Evolutionary conservation across 2,888 invertebrate species (phyloP).

Genomic region (Cremastinae sp.): DNA sequence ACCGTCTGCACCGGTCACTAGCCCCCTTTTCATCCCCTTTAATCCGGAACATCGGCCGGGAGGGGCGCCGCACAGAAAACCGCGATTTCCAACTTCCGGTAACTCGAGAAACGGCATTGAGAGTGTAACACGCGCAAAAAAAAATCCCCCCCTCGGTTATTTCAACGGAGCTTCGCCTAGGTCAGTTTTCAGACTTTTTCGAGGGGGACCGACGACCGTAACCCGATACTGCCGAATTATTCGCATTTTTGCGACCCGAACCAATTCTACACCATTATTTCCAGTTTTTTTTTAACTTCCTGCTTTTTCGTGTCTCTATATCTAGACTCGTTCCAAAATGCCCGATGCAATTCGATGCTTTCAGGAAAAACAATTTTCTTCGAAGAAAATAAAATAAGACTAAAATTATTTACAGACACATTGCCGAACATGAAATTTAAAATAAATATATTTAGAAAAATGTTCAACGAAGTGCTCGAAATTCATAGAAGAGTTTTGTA

Average conservation of each 20-base stretch:
- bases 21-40: not conserved
- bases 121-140: conserved; percentile 4
- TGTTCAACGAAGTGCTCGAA: no score
- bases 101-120: conserved; percentile 47
- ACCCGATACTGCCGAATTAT: conserved; percentile 6
- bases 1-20: not conserved
- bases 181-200: conserved; percentile 27
- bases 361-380: no score
- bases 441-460: no score
- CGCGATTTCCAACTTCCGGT: conserved; percentile 48
- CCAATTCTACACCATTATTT: not conserved
- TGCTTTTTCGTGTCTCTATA: no score
- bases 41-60: conserved; percentile 15
- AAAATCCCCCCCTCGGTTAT: not conserved
- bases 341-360: no score
- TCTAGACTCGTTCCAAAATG: no score
- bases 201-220: conserved; percentile 4
- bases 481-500: no score
- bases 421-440: no score
- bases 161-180: conserved; percentile 28
- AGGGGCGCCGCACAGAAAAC: conserved; percentile 26
- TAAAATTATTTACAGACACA: no score
- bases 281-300: not conserved
- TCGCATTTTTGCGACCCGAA: conserved; percentile 3
- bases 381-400: no score